Percentiles rank a stretch among this genome's conserved stretches.
Evolutionary conservation across 2,797 vertebrate genomes (phyloP).

Genomic region (Rhinatrema bivittatum): DNA sequence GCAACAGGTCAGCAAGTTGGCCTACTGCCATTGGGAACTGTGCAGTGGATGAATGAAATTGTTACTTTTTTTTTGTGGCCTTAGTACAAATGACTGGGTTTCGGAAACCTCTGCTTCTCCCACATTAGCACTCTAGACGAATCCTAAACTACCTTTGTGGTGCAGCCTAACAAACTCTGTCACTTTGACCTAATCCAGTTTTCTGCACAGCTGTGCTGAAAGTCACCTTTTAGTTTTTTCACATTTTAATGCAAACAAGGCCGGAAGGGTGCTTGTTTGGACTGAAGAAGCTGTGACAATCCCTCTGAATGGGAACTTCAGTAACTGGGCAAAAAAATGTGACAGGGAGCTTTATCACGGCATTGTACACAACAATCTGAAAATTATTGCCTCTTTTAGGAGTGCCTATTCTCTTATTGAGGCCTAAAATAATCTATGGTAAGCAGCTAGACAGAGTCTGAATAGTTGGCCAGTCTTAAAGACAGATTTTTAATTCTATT

Average conservation of each 20-base stretch:
- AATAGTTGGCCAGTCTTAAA: slow-evolving; percentile 53
- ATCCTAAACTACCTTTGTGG: slow-evolving; percentile 41
- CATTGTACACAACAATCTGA: slow-evolving; percentile 62
- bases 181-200: slow-evolving; percentile 81
- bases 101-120: slow-evolving; percentile 54
- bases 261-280: slow-evolving; percentile 69
- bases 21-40: slow-evolving; percentile 50
- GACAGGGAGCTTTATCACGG: slow-evolving; percentile 82
- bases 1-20: slow-evolving; percentile 52
- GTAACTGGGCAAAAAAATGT: slow-evolving; percentile 88
- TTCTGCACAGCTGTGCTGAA: slow-evolving; percentile 73
- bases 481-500: slow-evolving; percentile 61
- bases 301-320: slow-evolving; percentile 75
- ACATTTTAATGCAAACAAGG: slow-evolving; percentile 92
- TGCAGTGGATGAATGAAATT: slow-evolving; percentile 43
- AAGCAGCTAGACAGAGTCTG: slow-evolving; percentile 59
- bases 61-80: slow-evolving; percentile 44
- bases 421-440: slow-evolving; percentile 62
- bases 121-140: slow-evolving; percentile 43
- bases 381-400: slow-evolving; percentile 73
- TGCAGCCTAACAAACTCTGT: slow-evolving; percentile 56
- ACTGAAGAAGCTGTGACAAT: slow-evolving; percentile 64
- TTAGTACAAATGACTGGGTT: slow-evolving; percentile 57
- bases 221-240: slow-evolving; percentile 77
- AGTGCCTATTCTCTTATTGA: slow-evolving; percentile 45